Percentiles rank a stretch among this genome's conserved stretches.
phyloP scores from a whole-genome alignment of 2,797 vertebrate genomes.

The Eulemur coronatus region DNA sequence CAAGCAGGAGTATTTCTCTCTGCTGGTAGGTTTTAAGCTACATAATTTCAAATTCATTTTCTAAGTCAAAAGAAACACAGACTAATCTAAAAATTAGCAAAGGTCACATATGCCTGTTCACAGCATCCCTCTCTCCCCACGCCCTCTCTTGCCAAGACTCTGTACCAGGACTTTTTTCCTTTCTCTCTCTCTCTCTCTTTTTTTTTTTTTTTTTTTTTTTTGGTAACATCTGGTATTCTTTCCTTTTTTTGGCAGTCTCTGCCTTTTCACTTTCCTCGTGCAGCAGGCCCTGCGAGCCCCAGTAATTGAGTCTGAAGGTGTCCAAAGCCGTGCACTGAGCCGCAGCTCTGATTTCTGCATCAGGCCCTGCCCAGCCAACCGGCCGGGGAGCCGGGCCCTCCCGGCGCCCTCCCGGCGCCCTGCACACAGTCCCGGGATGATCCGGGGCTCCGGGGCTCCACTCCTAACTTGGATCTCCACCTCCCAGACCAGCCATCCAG shows the following conservation, averaged over 20 bases:
- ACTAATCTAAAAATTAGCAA: conserved; percentile 70
- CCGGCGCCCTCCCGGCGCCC: accelerated
- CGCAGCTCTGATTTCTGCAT: conserved; percentile 61
- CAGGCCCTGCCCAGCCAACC: conserved; percentile 44
- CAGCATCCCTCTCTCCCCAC: not conserved
- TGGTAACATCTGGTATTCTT: conserved; percentile 82
- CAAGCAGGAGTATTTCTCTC: not conserved
- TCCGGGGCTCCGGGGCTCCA: not conserved
- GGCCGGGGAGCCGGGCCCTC: not conserved
- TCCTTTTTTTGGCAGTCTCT: conserved; percentile 76
- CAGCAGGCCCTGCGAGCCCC: conserved; percentile 47
- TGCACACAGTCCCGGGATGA: not conserved
- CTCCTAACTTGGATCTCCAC: not conserved
- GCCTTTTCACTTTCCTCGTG: conserved; percentile 70
- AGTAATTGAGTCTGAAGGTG: conserved; percentile 74
- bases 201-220: not conserved
- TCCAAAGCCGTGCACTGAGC: conserved; percentile 33
- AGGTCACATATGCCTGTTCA: conserved; percentile 63
- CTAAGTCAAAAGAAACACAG: conserved; percentile 46
- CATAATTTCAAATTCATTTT: conserved; percentile 64
- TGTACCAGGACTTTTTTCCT: conserved; percentile 60
- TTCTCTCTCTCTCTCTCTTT: not conserved
- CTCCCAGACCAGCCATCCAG: not conserved
- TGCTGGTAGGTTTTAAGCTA: conserved; percentile 23
- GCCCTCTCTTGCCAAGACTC: conserved; percentile 69